Evolutionary conservation across 23 tunicate genomes (phyloP).

Genomic region (Diplosoma virens): DNA sequence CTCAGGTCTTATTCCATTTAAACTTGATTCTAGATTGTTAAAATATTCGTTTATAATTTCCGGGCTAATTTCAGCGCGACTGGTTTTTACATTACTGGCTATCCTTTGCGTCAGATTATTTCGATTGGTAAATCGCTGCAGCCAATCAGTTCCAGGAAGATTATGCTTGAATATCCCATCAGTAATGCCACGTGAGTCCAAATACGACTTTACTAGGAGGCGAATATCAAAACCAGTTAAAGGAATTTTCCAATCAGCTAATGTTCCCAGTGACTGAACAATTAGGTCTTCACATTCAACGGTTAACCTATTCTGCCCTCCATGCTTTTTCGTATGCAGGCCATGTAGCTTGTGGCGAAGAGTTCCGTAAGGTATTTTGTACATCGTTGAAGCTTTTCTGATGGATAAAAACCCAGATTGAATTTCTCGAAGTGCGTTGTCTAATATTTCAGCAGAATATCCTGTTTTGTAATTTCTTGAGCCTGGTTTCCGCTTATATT

Average conservation of each 20-base stretch:
- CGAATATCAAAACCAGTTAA: neutral
- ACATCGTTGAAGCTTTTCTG: neutral
- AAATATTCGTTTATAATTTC: neutral
- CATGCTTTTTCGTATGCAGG: neutral
- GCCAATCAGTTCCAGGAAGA: conserved; percentile 1
- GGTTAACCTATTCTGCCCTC: neutral
- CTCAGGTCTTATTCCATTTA: neutral
- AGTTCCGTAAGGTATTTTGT: neutral
- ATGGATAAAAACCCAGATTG: neutral
- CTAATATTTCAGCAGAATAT: neutral
- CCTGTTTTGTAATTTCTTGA: neutral
- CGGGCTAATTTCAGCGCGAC: neutral
- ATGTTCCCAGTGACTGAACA: neutral
- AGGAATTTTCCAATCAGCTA: conserved; percentile 1
- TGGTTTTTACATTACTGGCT: neutral
- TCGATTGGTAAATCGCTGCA: neutral
- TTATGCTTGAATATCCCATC: neutral
- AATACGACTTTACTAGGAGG: neutral
- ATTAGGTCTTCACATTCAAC: neutral
- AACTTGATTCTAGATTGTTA: neutral
- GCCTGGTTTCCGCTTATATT: neutral
- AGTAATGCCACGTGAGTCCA: neutral
- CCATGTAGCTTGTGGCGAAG: neutral
- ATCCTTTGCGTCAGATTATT: neutral
- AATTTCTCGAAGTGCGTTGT: neutral